phyloP scores from a whole-genome alignment of 2,113 vertebrate genomes.

The Fregetta grallaria region DNA sequence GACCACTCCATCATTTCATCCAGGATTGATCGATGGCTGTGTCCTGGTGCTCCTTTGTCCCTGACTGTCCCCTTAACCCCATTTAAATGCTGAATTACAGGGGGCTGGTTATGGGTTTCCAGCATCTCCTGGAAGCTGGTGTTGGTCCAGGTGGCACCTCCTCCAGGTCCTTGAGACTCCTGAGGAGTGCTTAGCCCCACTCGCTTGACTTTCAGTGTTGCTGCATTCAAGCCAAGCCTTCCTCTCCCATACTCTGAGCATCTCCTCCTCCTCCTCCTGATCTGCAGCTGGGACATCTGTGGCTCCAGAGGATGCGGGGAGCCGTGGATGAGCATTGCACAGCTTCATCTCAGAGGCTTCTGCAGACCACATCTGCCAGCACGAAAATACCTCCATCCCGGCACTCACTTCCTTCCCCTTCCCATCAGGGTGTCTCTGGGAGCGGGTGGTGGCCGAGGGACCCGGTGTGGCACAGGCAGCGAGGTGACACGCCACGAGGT shows the following conservation, averaged over 20 bases:
- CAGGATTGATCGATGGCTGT: neutral
- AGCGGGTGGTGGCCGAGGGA: neutral
- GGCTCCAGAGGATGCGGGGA: neutral
- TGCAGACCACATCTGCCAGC: accelerated
- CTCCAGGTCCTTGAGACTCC: neutral
- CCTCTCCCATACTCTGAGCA: neutral
- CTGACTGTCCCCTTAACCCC: neutral
- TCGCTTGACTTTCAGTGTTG: neutral
- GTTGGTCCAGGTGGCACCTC: neutral
- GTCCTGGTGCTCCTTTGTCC: neutral
- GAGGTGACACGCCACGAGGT: neutral
- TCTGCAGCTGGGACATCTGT: neutral
- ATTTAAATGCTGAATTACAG: neutral
- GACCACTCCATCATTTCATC: neutral
- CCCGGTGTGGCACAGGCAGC: neutral
- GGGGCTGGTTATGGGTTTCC: neutral
- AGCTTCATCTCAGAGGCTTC: accelerated
- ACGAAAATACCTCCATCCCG: accelerated
- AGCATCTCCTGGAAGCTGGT: neutral
- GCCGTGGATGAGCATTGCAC: accelerated
- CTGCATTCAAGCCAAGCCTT: neutral
- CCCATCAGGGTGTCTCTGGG: accelerated
- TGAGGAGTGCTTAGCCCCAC: neutral
- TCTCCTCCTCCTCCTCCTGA: neutral
- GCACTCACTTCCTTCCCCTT: accelerated